These are phyloP conservation scores for Charanyca ferruginea DNA, from an alignment of 2,888 invertebrate genomes.

Conservation along the genomic window DNA sequence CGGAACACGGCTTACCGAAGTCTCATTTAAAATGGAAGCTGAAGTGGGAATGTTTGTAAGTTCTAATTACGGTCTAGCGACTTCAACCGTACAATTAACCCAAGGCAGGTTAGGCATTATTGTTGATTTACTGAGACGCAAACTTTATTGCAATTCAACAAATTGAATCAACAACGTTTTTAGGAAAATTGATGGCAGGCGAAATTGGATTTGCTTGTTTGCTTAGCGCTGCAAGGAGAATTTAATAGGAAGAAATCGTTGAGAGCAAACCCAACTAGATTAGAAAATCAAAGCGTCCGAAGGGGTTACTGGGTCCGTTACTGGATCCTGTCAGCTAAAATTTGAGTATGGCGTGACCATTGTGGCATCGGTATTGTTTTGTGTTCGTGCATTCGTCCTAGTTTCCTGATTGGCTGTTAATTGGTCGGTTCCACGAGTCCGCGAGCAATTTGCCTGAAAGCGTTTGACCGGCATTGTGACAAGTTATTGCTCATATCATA, in stretches of 20 bases:
- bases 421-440: conserved; percentile 53
- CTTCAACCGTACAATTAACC: conserved; percentile 47
- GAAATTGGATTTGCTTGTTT: conserved; percentile 71
- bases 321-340: conserved; percentile 21
- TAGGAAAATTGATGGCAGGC: conserved; percentile 63
- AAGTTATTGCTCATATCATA: conserved; percentile 69
- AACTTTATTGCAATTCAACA: conserved; percentile 52
- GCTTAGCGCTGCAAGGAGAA: conserved; percentile 50
- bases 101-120: conserved; percentile 38
- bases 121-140: conserved; percentile 36
- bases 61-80: conserved; percentile 43
- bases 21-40: conserved; percentile 48
- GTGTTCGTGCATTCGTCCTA: conserved; percentile 53
- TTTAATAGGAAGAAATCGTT: conserved; percentile 65
- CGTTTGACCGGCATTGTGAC: conserved; percentile 56
- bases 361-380: conserved; percentile 16
- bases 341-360: conserved; percentile 16
- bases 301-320: conserved; percentile 47
- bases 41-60: conserved; percentile 41
- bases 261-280: conserved; percentile 51
- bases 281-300: conserved; percentile 57
- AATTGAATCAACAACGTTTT: conserved; percentile 60
- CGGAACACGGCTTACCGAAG: conserved; percentile 28
- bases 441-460: conserved; percentile 71
- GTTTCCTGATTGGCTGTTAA: conserved; percentile 63